phyloP scores from a whole-genome alignment of 2,113 vertebrate species.

The Camelus bactrianus region DNA sequence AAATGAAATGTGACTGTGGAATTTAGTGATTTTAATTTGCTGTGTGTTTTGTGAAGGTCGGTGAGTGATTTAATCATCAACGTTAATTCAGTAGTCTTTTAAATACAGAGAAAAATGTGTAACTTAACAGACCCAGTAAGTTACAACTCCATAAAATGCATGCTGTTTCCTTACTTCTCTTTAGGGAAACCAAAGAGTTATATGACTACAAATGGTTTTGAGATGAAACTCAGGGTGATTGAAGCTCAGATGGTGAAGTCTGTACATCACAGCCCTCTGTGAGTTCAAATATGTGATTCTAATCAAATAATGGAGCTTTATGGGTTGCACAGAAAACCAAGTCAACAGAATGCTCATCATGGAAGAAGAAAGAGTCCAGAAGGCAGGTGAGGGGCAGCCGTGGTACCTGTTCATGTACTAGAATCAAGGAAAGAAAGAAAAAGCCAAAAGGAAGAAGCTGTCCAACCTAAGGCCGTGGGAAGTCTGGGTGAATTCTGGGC shows the following conservation, averaged over 20 bases:
- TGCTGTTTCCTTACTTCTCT: neutral
- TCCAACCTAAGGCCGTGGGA: accelerated
- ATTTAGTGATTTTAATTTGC: neutral
- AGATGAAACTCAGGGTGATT: neutral
- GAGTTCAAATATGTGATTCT: neutral
- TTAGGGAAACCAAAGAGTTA: neutral
- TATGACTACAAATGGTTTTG: neutral
- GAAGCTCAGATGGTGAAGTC: neutral
- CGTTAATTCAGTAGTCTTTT: conserved; percentile 6
- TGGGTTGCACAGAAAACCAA: neutral
- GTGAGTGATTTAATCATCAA: neutral
- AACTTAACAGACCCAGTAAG: conserved; percentile 25
- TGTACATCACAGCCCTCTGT: neutral
- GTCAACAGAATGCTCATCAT: no score
- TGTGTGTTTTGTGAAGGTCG: neutral
- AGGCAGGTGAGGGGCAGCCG: accelerated
- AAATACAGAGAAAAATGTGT: neutral
- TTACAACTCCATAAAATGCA: neutral
- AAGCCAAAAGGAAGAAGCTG: accelerated
- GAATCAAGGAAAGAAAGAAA: neutral
- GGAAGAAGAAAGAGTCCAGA: neutral
- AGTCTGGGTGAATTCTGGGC: no score
- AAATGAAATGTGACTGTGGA: neutral
- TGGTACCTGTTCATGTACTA: neutral
- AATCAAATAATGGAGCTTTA: neutral